phyloP scores from a whole-genome alignment of 2,888 invertebrate species.

The Carcina quercana region DNA sequence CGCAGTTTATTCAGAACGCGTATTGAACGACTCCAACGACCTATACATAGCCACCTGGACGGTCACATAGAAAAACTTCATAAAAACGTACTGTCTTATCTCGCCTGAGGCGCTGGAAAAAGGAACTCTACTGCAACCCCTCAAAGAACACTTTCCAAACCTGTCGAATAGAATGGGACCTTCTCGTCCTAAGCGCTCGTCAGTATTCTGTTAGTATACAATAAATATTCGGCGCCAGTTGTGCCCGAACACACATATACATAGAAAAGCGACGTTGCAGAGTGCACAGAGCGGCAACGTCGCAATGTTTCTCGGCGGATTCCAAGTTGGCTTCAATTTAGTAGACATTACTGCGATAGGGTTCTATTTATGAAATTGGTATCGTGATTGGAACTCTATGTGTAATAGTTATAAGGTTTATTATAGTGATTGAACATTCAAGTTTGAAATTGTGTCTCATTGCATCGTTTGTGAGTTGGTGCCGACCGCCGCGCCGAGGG shows the following conservation, averaged over 20 bases:
- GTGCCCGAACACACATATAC: slow-evolving; percentile 70
- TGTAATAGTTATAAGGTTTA: too few species aligned
- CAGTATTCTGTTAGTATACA: slow-evolving; percentile 73
- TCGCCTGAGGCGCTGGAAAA: slow-evolving; percentile 22
- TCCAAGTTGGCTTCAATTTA: slow-evolving; percentile 58
- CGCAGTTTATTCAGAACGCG: slow-evolving; percentile 43
- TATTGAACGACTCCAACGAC: slow-evolving; percentile 53
- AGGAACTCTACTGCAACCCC: slow-evolving; percentile 31
- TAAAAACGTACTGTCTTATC: slow-evolving; percentile 38
- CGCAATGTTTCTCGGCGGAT: slow-evolving; percentile 54
- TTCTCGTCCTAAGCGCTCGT: slow-evolving; percentile 56
- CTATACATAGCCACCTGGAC: slow-evolving; percentile 73
- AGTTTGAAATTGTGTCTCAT: too few species aligned
- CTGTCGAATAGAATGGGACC: slow-evolving; percentile 40
- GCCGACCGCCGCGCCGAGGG: too few species aligned
- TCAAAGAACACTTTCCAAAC: slow-evolving; percentile 35
- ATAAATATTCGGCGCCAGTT: slow-evolving; percentile 75
- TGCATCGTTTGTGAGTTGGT: too few species aligned
- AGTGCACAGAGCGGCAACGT: slow-evolving; percentile 65
- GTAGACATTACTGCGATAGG: slow-evolving; percentile 28
- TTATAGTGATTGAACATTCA: too few species aligned
- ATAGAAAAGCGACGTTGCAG: slow-evolving; percentile 58
- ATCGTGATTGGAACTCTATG: too few species aligned
- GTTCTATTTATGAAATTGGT: slow-evolving; percentile 27
- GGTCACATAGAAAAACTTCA: slow-evolving; percentile 65